Evolutionary conservation across 1,140 invertebrate genomes (phyloP), one percentile per base, ranked within the genome.

Genomic region (Bombus difficillimus): DNA sequence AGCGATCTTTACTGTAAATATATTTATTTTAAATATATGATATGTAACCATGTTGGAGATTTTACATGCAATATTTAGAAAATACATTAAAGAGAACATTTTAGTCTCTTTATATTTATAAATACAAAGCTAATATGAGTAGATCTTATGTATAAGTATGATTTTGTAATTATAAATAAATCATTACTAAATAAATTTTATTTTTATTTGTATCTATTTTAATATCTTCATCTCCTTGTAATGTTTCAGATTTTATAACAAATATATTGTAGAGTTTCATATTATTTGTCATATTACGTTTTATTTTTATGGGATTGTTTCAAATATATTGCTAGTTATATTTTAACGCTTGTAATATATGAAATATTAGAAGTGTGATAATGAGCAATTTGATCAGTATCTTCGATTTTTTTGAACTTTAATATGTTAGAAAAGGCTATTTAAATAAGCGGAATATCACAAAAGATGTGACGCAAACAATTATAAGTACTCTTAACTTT

Each of bases 121-220:
- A 41, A 72, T 13, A 28, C 4, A 13, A 41, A 37, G 37, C 9
- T 37, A 62, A n/a, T 34, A 22, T 0, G 1, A 66, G 64, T 34
- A 66, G 32, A 66, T 66, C 18, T 2, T 66, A 66, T 8, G 32
- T 34, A 66, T 34, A 66, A 18, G 2, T 34, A 18, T 66, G 32
- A 34, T 34, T 34, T 66, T 66, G 15, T 66, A 66, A 66, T 66
- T 66, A 66, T 66, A 66, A 66, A 66, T 66, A 66, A 66, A 66
- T 18, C 15, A 34, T 66, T 9, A 18, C 6, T 66, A 34, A 66
- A 34, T 4, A 66, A 66, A 34, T 9, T 66, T 34, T 22, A 66
- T 66, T 34, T 64, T 66, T 66, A 32, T 66, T 66, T 34, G 3
- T 62, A 62, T n/a, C 59, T n/a, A 28, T 62, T 62, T 62, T 62